Conservation (phyloP, 1,140 invertebrate species). For the Drosophila watanabei region DNA sequence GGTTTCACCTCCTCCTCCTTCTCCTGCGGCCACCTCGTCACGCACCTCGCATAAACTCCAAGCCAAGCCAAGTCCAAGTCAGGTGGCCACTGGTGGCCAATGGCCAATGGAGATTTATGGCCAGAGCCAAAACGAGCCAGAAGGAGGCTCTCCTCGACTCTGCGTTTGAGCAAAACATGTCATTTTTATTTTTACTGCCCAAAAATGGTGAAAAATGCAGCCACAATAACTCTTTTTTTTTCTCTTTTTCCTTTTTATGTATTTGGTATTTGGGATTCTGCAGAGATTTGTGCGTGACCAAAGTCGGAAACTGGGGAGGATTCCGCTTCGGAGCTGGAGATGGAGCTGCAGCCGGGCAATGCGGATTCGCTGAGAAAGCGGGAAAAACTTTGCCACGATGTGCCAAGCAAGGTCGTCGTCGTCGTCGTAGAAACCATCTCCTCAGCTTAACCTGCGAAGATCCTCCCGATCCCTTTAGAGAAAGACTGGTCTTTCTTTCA, state of each 20-base stretch:
- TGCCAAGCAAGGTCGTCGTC: slow-evolving; percentile 21
- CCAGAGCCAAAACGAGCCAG: slow-evolving; percentile 60
- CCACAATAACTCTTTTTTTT: slow-evolving; percentile 41
- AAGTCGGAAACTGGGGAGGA: slow-evolving; percentile 37
- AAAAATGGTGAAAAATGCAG: slow-evolving; percentile 76
- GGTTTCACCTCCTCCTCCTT: slow-evolving; percentile 5
- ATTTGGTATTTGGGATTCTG: slow-evolving; percentile 57
- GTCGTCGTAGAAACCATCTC: neutral
- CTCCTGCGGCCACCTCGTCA: slow-evolving; percentile 36
- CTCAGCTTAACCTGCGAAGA: neutral
- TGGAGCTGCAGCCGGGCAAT: slow-evolving; percentile 29
- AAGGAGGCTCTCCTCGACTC: slow-evolving; percentile 49
- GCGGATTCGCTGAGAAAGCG: slow-evolving; percentile 49
- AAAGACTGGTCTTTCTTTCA: slow-evolving; percentile 1
- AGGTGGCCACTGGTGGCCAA: slow-evolving; percentile 60
- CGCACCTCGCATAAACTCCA: slow-evolving; percentile 66
- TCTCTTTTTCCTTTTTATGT: neutral
- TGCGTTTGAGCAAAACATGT: slow-evolving; percentile 78
- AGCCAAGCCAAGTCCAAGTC: slow-evolving; percentile 33
- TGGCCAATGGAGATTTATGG: slow-evolving; percentile 71
- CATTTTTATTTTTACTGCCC: slow-evolving; percentile 79
- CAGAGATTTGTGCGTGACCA: slow-evolving; percentile 72
- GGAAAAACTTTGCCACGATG: slow-evolving; percentile 22
- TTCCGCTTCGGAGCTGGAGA: slow-evolving; percentile 5
- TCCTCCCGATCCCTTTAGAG: slow-evolving; percentile 10